phyloP scores from a whole-genome alignment of 2,888 invertebrate genomes.

The Galerucella calmariensis region DNA sequence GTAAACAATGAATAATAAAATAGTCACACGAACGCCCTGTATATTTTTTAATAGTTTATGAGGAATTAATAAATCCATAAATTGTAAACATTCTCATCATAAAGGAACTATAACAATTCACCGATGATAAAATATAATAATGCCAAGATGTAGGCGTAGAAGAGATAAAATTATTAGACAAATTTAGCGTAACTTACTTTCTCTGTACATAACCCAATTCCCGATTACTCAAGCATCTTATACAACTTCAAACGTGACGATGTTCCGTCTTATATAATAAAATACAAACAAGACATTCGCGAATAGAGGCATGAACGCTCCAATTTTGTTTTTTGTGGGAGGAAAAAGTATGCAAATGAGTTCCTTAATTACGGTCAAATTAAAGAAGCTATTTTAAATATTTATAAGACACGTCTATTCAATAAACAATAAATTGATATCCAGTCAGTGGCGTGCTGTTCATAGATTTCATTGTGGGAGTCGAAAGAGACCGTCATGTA shows the following conservation, averaged over 20 bases:
- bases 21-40: no score
- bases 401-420: no score
- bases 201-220: conserved; percentile 57
- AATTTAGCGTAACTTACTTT: conserved; percentile 57
- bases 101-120: background rate
- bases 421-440: no score
- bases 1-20: no score
- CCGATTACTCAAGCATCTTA: conserved; percentile 48
- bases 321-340: background rate
- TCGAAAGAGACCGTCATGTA: no score
- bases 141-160: conserved; percentile 45
- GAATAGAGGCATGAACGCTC: conserved; percentile 14
- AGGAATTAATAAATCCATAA: background rate
- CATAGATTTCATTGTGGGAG: no score
- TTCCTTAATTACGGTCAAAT: no score
- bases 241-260: conserved; percentile 47
- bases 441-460: no score
- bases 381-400: no score
- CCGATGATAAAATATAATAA: conserved; percentile 10
- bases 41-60: no score
- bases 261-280: conserved; percentile 28
- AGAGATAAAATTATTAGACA: conserved; percentile 49
- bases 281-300: conserved; percentile 23
- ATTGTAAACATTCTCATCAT: background rate
- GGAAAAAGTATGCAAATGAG: no score